Percentiles rank a stretch among this genome's conserved stretches.
These are phyloP conservation scores for Rhyacophila evoluta DNA, from an alignment of 2,888 invertebrate species.

Conservation along the genomic window DNA sequence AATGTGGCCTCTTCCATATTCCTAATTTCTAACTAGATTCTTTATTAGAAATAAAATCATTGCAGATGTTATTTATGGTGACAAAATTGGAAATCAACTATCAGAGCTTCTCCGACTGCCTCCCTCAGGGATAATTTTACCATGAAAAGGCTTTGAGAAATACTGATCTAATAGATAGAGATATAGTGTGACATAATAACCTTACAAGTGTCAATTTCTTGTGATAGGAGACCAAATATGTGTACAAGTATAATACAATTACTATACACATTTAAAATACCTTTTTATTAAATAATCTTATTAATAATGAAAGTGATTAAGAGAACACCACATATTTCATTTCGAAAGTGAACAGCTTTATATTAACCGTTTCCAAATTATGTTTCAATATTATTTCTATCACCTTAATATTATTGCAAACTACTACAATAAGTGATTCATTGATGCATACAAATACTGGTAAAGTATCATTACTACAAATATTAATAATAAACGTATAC, in stretches of 20 bases:
- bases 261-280: not conserved
- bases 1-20: too few relatives aligned
- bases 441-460: too few relatives aligned
- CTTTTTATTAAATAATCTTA: not conserved
- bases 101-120: not conserved
- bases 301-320: not conserved
- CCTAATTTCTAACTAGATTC: too few relatives aligned
- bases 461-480: too few relatives aligned
- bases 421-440: too few relatives aligned
- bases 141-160: not conserved
- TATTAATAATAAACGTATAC: too few relatives aligned
- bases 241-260: constrained; percentile 11
- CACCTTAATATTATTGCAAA: too few relatives aligned
- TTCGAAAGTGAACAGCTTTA: too few relatives aligned
- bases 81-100: too few relatives aligned
- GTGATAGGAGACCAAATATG: constrained; percentile 65
- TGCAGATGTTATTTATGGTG: not conserved
- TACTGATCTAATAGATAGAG: constrained; percentile 34
- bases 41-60: too few relatives aligned
- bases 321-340: not conserved
- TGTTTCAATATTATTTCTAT: too few relatives aligned
- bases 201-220: constrained; percentile 61
- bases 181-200: constrained; percentile 51
- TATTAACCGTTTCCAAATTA: too few relatives aligned
- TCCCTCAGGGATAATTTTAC: not conserved